Evolutionary conservation across 2,888 invertebrate species (phyloP).

Genomic region (Biston betularia): DNA sequence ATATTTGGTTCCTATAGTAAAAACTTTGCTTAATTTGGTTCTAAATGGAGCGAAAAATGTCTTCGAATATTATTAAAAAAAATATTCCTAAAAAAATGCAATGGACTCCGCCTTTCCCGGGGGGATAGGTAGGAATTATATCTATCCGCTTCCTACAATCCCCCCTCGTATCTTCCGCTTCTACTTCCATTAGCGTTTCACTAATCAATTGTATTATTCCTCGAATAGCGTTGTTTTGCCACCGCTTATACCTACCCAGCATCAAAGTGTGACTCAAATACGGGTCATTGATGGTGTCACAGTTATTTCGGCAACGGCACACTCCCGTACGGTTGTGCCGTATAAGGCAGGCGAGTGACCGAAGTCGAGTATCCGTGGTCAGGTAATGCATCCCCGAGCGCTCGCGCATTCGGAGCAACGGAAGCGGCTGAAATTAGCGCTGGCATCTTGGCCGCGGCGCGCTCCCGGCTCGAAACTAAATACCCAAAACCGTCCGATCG

Average conservation of each 20-base stretch:
- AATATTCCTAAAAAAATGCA: no score
- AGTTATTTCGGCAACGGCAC: constrained; percentile 24
- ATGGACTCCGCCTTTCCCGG: no score
- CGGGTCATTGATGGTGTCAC: constrained; percentile 35
- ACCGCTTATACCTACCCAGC: constrained; percentile 6
- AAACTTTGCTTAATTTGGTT: no score
- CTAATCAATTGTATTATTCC: background rate
- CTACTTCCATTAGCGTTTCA: no score
- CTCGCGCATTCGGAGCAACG: constrained; percentile 57
- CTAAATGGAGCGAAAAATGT: no score
- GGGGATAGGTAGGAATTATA: no score
- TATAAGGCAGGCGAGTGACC: constrained; percentile 33
- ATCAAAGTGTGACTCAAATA: constrained; percentile 34
- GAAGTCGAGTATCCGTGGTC: background rate
- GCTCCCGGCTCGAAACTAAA: constrained; percentile 76
- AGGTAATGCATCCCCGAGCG: constrained; percentile 43
- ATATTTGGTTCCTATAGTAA: no score
- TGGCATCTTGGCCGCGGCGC: constrained; percentile 53
- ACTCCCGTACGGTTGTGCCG: constrained; percentile 26
- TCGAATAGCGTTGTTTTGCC: constrained; percentile 18
- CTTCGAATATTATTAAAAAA: no score
- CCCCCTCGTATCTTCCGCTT: no score
- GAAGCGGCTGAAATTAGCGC: constrained; percentile 69
- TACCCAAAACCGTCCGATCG: constrained; percentile 78
- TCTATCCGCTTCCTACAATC: no score